These are phyloP conservation scores for Thymallus thymallus DNA, from an alignment of 2,113 vertebrate genomes.

Conservation along the genomic window DNA sequence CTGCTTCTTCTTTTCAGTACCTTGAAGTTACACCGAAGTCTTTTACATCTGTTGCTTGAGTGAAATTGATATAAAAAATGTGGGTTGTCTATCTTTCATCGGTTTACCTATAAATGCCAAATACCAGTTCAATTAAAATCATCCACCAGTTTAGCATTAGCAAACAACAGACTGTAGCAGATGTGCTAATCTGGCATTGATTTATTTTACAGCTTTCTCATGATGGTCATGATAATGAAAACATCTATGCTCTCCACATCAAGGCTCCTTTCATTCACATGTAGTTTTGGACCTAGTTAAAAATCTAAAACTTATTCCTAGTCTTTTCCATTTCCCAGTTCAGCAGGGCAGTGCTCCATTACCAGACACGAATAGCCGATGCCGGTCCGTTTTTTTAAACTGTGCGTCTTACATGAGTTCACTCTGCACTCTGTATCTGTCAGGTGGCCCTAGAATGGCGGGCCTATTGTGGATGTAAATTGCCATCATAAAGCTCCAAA, in stretches of 20 bases:
- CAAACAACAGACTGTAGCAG: not conserved
- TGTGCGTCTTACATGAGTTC: slow-evolving; percentile 90
- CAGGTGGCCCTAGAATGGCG: slow-evolving; percentile 87
- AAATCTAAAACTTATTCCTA: slow-evolving; percentile 11
- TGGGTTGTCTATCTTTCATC: not conserved
- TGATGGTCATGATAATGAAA: slow-evolving; percentile 33
- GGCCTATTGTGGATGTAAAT: slow-evolving; percentile 95
- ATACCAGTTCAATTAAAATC: not conserved
- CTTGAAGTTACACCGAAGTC: not conserved
- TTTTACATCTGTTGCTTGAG: not conserved
- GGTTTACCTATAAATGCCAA: not conserved
- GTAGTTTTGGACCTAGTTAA: slow-evolving; percentile 31
- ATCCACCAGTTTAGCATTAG: slow-evolving; percentile 1
- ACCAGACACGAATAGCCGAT: slow-evolving; percentile 88
- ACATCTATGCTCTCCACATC: slow-evolving; percentile 1
- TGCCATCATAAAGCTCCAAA: slow-evolving; percentile 96
- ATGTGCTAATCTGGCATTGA: slow-evolving; percentile 12
- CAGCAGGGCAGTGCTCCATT: slow-evolving; percentile 73
- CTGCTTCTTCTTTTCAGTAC: slow-evolving; percentile 9
- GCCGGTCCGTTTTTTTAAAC: slow-evolving; percentile 81
- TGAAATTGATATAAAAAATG: not conserved
- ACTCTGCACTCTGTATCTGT: slow-evolving; percentile 89
- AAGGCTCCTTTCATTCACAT: slow-evolving; percentile 27
- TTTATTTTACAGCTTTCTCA: slow-evolving; percentile 2
- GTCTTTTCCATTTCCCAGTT: slow-evolving; percentile 20